Conservation (phyloP, 2,113 vertebrate species). For the Pipa parva region DNA sequence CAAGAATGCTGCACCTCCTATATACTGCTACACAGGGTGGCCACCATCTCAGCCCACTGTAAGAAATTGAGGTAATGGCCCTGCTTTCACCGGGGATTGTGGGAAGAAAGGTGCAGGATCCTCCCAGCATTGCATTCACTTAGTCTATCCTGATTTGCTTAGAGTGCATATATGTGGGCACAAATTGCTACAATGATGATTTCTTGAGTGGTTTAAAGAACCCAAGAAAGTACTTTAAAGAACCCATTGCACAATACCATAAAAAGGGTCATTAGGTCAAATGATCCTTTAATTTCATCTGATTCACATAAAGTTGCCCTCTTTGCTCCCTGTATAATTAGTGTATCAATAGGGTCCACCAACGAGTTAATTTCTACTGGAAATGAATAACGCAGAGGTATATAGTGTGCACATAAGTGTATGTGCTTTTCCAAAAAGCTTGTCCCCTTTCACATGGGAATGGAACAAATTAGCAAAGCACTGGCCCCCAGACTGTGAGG, state of each 20-base stretch:
- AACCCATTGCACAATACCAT: too few relatives aligned
- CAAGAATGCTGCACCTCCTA: too few relatives aligned
- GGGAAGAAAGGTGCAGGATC: too few relatives aligned
- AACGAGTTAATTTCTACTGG: constrained; percentile 34
- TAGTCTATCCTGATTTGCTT: too few relatives aligned
- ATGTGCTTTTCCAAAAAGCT: constrained; percentile 13
- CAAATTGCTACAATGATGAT: neutral
- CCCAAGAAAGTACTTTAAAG: neutral
- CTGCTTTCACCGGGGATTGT: too few relatives aligned
- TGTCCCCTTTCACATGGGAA: constrained; percentile 42
- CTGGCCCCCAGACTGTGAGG: constrained; percentile 32
- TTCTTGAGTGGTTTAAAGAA: neutral
- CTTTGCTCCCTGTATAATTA: constrained; percentile 19
- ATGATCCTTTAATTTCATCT: constrained; percentile 21
- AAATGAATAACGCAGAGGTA: constrained; percentile 22
- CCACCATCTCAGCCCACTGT: too few relatives aligned
- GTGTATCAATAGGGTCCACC: constrained; percentile 19
- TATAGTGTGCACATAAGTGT: constrained; percentile 9
- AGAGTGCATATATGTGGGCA: too few relatives aligned
- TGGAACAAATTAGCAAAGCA: constrained; percentile 42
- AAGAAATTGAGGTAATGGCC: too few relatives aligned
- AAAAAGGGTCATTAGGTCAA: constrained; percentile 6
- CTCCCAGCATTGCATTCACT: too few relatives aligned
- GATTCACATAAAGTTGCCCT: constrained; percentile 28
- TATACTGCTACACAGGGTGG: too few relatives aligned